Conservation (phyloP, 2,888 invertebrate species). For the Rhaphigaster nebulosa region DNA sequence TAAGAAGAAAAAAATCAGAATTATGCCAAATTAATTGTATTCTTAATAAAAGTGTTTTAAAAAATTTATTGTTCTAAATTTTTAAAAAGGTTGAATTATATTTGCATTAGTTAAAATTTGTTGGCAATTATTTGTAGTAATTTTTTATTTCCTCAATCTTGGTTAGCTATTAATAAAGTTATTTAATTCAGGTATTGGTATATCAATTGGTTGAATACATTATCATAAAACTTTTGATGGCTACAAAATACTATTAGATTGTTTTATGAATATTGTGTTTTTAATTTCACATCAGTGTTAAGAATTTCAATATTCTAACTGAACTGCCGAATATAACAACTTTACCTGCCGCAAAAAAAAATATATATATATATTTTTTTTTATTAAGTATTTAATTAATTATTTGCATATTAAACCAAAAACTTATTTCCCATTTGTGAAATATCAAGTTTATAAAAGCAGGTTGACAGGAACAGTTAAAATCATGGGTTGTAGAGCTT, state of each 20-base stretch:
- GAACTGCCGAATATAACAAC: background rate
- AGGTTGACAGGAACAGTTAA: background rate
- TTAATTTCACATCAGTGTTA: background rate
- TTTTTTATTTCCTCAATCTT: background rate
- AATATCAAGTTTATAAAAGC: background rate
- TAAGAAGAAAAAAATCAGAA: no score
- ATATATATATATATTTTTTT: background rate
- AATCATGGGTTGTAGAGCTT: background rate
- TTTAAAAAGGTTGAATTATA: background rate
- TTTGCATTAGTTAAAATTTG: background rate
- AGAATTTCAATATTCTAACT: background rate
- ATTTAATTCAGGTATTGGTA: background rate
- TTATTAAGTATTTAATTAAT: background rate
- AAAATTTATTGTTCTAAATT: no score
- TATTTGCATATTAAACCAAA: no score
- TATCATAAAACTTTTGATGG: background rate
- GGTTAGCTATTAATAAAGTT: background rate
- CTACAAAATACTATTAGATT: background rate
- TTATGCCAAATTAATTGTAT: no score
- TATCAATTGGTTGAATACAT: background rate
- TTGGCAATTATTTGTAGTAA: background rate
- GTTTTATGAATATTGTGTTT: background rate
- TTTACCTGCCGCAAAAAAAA: background rate
- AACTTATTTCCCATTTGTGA: background rate
- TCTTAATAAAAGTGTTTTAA: no score